Base-by-base conservation (phyloP, 2,888 invertebrate species). In the Hypselothyrea guttata region DNA sequence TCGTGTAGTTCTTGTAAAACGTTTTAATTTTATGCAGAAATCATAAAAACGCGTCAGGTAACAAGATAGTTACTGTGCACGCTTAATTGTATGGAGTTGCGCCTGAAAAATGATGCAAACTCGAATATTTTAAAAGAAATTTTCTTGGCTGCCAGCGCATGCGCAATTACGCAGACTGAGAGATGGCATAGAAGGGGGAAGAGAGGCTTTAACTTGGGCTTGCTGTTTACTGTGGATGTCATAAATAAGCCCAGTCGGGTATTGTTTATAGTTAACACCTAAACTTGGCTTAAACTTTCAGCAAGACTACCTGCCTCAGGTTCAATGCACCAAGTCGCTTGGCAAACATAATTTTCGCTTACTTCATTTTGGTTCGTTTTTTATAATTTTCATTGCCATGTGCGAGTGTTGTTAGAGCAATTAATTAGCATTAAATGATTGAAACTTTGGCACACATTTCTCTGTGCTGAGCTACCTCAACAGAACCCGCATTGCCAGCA, bases 11-110 rank as follows among this genome's bases (percentile, higher is more conserved):
- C 56, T 47, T 40, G 71, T 60, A 53, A 56, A 70, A 69, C 69
- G 79, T 73, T 85, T 82, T 82, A 82, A 82, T 82, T 83, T 82
- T 82, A 82, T 82, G 81, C 81, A 82, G 81, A 85, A 85, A 83
- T 85, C 86, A 81, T 82, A 84, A 82, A 82, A 84, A 85, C 79
- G 79, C 79, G 79, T 85, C 79, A 85, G 85, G 79, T 79, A 85
- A 79, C 85, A 84, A 79, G 78, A 79, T 79, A 84, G 78, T 78
- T 82, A 65, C 67, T 70, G 74, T 56, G 69, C 46, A 71, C 64
- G 75, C 74, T 84, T 78, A 78, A 78, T 78, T 78, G 82, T 74
- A 84, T 68, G 62, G 53, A 46, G 56, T 47, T 40, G 42, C 65
- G 42, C 62, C 63, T 77, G 72, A 78, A 82, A 77, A 82, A 77